Evolutionary conservation across 2,797 vertebrate species (phyloP), one percentile per base, ranked within the genome.

Genomic region (Smutsia gigantea): DNA sequence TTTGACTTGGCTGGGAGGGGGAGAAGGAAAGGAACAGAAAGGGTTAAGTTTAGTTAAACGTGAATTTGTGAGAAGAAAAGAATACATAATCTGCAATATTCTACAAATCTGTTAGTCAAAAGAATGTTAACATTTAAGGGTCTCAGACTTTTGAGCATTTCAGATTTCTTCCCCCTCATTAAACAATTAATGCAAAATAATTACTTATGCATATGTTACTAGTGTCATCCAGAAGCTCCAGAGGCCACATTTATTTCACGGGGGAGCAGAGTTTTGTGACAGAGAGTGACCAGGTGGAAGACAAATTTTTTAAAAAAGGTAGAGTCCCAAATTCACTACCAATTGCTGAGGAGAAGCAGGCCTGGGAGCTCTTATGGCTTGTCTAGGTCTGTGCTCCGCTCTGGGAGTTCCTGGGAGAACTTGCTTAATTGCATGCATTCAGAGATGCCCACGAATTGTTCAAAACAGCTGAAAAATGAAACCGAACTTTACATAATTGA

Each of bases 361-460:
- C n/a, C 8, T 3, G 4, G 3, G 21, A 78, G 19, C 5, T 17
- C 39, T 78, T 21, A 23, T 19, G 46, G 29, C 8, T n/a, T 23
- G 9, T 23, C 18, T 64, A 53, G 37, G 25, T 69, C 55, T 74
- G 10, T 49, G 25, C 27, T 37, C 18, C 21, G 46, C 25, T 39
- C 59, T 78, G 51, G 4, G 5, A 34, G 5, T 13, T 17, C 18
- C 42, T 7, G 19, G 46, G 15, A 77, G 17, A 63, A 74, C n/a
- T 69, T 90, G 25, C 42, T 94, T 79, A 72, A 95, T 29, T 55
- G 18, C 3, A 3, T 59, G 8, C 27, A 46, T 94, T 87, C 64
- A 91, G 51, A 81, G 4, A 94, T 81, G 94, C 77, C 71, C 66
- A 39, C 27, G 61, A 27, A 92, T 93, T 97, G 39, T 81, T 83